Base-by-base conservation (phyloP, 2,888 invertebrate species). In the Mythimna ferrago region DNA sequence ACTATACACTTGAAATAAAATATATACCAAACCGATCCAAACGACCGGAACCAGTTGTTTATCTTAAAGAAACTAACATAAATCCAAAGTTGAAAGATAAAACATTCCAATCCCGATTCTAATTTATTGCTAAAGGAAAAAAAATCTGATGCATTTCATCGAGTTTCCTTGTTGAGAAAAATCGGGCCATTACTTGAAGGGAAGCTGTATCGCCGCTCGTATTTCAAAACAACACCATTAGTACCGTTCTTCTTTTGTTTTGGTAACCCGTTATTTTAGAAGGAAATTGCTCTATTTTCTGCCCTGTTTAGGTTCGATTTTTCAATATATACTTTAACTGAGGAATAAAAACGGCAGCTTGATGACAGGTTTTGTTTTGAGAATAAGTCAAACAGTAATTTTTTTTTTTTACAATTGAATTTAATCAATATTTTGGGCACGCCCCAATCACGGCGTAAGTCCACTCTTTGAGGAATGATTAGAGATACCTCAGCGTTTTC, bases 161-260 rank as follows among this genome's bases (percentile, higher is more conserved):
- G 90, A 89, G 92, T 93, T 94, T 92, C 90, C 90, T 91, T 90
- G 89, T 90, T 87, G 91, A 94, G 95, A 96, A 95, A 95, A 96
- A 95, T 95, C 92, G 93, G 84, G 88, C 93, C 91, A 95, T 94
- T 94, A 94, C 89, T 81, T 86, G 85, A 85, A 90, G 90, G 92
- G 90, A 89, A 89, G 89, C 91, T 86, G 85, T 63, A 88, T 88
- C 88, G 80, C 80, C 78, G 92, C 89, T 93, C 94, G 90, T 95
- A 94, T 94, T 95, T 95, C 95, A 95, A 94, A 95, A 94, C 92
- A 95, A 93, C 95, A 94, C 95, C 94, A 93, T 95, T 95, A 61
- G 41, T n/a, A 95, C 93, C 95, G 94, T 91, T 93, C 89, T 90
- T 88, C 90, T 94, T 94, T 92, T 92, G 92, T 93, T 93, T 91